phyloP scores from a whole-genome alignment of 2,888 invertebrate genomes.

The Sceliomorpha sp. region DNA sequence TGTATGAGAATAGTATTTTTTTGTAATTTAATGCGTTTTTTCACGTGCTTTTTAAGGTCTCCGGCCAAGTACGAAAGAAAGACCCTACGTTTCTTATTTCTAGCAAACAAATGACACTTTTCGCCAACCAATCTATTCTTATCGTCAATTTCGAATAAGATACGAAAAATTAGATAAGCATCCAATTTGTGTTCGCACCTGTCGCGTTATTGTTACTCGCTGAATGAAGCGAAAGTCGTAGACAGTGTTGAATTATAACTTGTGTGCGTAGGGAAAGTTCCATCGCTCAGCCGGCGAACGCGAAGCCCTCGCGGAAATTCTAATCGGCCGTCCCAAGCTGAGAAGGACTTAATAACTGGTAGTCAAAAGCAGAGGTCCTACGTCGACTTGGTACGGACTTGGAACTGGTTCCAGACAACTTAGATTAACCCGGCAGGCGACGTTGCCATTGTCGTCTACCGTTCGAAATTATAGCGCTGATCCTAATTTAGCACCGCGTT shows the following conservation, averaged over 20 bases:
- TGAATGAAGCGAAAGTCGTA: constrained; percentile 16
- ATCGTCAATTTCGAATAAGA: too few relatives aligned
- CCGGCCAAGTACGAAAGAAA: too few relatives aligned
- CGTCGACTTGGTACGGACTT: constrained; percentile 54
- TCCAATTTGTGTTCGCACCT: background rate
- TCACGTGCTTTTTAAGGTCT: too few relatives aligned
- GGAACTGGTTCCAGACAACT: constrained; percentile 56
- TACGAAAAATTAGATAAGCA: too few relatives aligned
- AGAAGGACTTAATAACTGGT: constrained; percentile 48
- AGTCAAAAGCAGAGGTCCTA: constrained; percentile 49
- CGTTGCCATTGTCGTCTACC: constrained; percentile 13
- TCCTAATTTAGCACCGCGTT: constrained; percentile 66
- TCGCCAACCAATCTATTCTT: too few relatives aligned
- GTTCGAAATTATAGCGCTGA: constrained; percentile 62
- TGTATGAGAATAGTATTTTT: too few relatives aligned
- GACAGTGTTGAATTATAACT: constrained; percentile 60
- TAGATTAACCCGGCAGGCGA: constrained; percentile 56
- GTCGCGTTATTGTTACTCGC: background rate
- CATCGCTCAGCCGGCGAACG: constrained; percentile 22
- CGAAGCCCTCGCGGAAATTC: constrained; percentile 58
- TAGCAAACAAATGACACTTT: too few relatives aligned
- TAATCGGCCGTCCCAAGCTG: constrained; percentile 61
- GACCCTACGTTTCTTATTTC: too few relatives aligned
- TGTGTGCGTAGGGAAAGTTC: constrained; percentile 50
- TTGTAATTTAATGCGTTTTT: too few relatives aligned